Conservation (phyloP, 2,113 vertebrate species). For the Myocastor coypus region DNA sequence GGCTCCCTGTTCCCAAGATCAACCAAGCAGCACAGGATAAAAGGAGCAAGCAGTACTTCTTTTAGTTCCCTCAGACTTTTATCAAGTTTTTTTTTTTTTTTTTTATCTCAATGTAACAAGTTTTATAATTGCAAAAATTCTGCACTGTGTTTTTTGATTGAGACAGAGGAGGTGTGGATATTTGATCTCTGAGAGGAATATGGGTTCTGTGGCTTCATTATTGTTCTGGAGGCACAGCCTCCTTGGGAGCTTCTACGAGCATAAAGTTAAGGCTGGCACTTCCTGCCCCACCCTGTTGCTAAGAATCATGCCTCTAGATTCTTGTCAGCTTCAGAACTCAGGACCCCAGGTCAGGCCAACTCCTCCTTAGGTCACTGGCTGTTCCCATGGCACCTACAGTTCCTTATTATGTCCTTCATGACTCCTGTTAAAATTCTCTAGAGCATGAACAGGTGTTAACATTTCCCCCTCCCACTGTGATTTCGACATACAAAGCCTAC, state of each 20-base stretch:
- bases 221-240: neutral
- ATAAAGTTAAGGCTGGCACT: neutral
- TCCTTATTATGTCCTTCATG: no score
- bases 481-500: neutral
- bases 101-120: neutral
- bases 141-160: neutral
- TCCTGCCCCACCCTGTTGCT: neutral
- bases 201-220: neutral
- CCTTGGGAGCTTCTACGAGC: neutral
- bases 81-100: neutral
- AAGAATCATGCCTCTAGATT: neutral
- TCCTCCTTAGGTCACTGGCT: no score
- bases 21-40: neutral
- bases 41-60: neutral
- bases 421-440: neutral
- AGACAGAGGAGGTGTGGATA: neutral
- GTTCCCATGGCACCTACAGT: neutral
- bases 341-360: no score
- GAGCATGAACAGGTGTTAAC: fast-evolving
- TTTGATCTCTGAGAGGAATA: neutral
- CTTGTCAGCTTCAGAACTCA: neutral
- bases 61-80: neutral
- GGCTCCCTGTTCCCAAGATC: neutral
- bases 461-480: neutral
- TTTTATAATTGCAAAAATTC: neutral